Evolutionary conservation across 2,113 vertebrate species (phyloP).

Genomic region (Mesitornis unicolor): DNA sequence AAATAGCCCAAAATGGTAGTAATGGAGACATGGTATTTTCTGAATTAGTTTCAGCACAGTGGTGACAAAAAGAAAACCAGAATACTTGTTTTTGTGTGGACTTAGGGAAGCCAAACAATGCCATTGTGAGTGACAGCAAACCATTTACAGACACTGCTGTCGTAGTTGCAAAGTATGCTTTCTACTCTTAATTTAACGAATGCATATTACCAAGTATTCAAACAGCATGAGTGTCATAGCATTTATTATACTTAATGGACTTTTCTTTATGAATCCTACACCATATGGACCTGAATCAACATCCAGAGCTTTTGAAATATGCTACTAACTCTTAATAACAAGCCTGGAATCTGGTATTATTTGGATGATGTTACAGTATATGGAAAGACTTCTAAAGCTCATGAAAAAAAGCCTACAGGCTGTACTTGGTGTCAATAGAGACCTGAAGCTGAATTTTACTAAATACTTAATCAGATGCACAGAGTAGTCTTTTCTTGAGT

Average conservation of each 20-base stretch:
- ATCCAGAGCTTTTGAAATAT: background rate
- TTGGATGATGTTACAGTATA: background rate
- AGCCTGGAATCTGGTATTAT: background rate
- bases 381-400: background rate
- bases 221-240: background rate
- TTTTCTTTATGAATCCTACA: background rate
- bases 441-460: background rate
- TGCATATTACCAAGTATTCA: background rate
- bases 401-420: background rate
- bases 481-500: background rate
- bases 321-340: conserved; percentile 10
- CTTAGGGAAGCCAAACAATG: background rate
- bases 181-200: background rate
- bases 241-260: background rate
- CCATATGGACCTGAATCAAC: conserved; percentile 30
- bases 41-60: background rate
- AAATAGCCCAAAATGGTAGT: background rate
- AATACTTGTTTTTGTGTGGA: background rate
- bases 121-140: background rate
- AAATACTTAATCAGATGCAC: background rate
- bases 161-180: background rate
- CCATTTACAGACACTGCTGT: background rate
- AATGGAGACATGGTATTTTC: background rate
- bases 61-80: background rate
- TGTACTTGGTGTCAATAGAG: background rate